phyloP scores from a whole-genome alignment of 2,113 vertebrate species.

The Haliaeetus leucogaster region DNA sequence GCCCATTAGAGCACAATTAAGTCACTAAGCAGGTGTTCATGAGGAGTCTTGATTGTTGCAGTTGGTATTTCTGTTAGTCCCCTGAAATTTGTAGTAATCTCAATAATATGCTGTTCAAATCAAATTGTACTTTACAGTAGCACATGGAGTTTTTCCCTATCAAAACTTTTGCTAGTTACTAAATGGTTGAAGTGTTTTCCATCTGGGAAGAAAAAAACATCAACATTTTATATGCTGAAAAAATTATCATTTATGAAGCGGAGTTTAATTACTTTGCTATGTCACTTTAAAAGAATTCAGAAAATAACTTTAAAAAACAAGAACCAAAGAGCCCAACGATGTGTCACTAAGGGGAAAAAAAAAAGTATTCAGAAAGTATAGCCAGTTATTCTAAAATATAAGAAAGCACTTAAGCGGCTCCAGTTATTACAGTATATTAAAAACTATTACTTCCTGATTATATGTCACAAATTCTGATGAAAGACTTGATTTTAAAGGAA shows the following conservation, averaged over 20 bases:
- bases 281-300: background rate
- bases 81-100: conserved; percentile 40
- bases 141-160: background rate
- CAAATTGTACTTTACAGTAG: background rate
- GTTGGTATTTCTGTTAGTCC: conserved; percentile 57
- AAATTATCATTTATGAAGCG: background rate
- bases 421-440: background rate
- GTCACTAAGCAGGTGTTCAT: conserved; percentile 72
- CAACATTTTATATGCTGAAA: background rate
- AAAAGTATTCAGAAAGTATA: background rate
- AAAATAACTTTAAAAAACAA: background rate
- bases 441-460: background rate
- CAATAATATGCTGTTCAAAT: background rate
- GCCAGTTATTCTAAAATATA: background rate
- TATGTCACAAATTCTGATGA: background rate
- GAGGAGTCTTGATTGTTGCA: conserved; percentile 54
- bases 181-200: background rate
- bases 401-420: background rate
- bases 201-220: background rate
- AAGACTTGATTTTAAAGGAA: background rate
- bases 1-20: conserved; percentile 78
- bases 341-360: background rate
- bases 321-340: background rate
- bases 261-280: background rate
- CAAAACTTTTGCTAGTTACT: background rate